Base-by-base conservation (phyloP, 1,140 invertebrate species). In the Thaumetopoea pityocampa region DNA sequence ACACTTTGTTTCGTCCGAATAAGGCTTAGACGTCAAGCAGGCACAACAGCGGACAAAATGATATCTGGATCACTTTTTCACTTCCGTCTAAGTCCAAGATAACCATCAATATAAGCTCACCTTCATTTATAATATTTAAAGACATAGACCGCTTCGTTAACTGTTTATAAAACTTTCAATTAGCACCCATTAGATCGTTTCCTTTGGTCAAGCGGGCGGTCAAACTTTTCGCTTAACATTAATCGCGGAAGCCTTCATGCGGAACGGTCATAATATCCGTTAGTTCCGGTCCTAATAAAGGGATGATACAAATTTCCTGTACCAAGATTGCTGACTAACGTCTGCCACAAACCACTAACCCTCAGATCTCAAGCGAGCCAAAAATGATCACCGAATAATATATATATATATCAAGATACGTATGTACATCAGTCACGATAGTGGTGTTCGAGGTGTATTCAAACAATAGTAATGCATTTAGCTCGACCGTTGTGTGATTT, bases 391-490 rank as follows among this genome's bases (percentile, higher is more conserved):
- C 18, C 43, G 30, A 51, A 51, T 58, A 51, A 58, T 54, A 54
- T 49, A 62, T 20, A n/a, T n/a, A n/a, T 54, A 48, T 49, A 51
- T 47, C 46, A 42, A 32, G 40, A 44, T 34, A 47, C 42, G 40
- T 40, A 52, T 28, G 45, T 34, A 56, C 50, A 52, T 51, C 49
- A 69, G 60, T 66, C 60, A 64, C 40, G 48, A 63, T 57, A 58
- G 51, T 56, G 50, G 53, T 57, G 54, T 67, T 55, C 51, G 58
- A 76, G 66, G 65, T 72, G 71, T 77, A 63, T 69, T 73, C 67
- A 62, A 77, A 81, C 72, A 78, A 79, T 78, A 79, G 68, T 74
- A 73, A 77, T 71, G 69, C 77, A 81, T 78, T 81, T 77, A 79
- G 70, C 59, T 56, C 36, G 56, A 46, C 67, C 66, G 66, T 81